These are phyloP conservation scores for Ia io DNA, from an alignment of 2,113 vertebrate genomes.

Conservation along the genomic window DNA sequence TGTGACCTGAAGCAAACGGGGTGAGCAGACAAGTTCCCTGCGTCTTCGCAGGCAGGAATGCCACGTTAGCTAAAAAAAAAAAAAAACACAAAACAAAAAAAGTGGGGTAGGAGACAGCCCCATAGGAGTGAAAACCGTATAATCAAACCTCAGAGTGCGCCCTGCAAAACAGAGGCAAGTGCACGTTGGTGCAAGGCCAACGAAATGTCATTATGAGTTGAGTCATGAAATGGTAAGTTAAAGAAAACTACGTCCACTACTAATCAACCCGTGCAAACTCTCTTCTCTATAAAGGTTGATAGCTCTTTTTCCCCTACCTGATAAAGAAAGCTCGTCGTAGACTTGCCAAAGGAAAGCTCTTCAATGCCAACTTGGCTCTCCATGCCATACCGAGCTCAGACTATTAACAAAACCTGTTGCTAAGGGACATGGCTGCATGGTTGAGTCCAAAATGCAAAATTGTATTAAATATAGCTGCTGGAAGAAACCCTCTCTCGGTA, in stretches of 20 bases:
- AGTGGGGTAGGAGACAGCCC: not conserved
- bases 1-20: not conserved
- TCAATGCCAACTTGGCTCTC: constrained; percentile 35
- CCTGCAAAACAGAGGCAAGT: not conserved
- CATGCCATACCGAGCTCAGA: not conserved
- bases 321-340: constrained; percentile 11
- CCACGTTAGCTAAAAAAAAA: not conserved
- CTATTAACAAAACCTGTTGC: constrained; percentile 67
- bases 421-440: constrained; percentile 29
- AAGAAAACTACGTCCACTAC: not conserved
- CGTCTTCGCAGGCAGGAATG: constrained; percentile 22
- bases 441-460: constrained; percentile 49
- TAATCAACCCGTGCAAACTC: not conserved
- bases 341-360: constrained; percentile 49
- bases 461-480: not conserved
- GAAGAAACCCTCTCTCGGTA: not conserved
- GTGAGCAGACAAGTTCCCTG: not conserved
- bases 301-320: not conserved
- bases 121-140: not conserved
- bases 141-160: constrained; percentile 1
- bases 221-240: constrained; percentile 38
- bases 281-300: not conserved
- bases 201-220: not conserved
- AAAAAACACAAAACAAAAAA: not conserved
- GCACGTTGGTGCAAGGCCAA: not conserved